A percentile compares a stretch with the other conserved stretches of the same genome.
Conservation (phyloP, 1,140 invertebrate species). For the Dinothrombium tinctorium region DNA sequence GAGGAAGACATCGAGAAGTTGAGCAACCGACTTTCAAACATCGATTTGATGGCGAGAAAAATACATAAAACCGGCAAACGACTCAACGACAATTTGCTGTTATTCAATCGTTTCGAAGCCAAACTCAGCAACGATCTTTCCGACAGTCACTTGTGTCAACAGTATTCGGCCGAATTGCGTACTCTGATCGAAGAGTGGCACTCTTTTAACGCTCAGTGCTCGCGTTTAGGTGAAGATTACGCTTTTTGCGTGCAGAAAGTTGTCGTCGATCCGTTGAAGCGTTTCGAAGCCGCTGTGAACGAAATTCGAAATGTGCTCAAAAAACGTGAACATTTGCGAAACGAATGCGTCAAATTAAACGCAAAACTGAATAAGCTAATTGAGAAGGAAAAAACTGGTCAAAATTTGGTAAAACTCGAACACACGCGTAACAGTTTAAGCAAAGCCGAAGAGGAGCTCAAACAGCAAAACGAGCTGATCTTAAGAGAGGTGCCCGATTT, state of each 20-base stretch:
- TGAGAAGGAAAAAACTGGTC: constrained; percentile 7
- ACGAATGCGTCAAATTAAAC: constrained; percentile 2
- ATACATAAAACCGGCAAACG: not conserved
- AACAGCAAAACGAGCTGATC: not conserved
- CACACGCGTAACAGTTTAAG: not conserved
- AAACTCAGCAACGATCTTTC: not conserved
- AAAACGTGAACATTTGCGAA: constrained; percentile 4
- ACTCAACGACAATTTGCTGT: not conserved
- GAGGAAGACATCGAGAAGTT: not conserved
- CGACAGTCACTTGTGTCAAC: constrained; percentile 1
- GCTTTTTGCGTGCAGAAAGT: not conserved
- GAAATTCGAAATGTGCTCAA: constrained; percentile 8
- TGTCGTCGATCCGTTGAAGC: constrained; percentile 8
- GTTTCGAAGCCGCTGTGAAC: constrained; percentile 1
- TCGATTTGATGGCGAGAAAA: not conserved
- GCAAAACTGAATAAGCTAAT: constrained; percentile 1
- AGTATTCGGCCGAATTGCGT: not conserved
- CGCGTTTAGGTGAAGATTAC: constrained; percentile 5
- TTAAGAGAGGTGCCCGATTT: constrained; percentile 5
- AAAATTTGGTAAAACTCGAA: constrained; percentile 6
- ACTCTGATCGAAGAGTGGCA: constrained; percentile 8
- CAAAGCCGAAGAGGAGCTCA: constrained; percentile 1
- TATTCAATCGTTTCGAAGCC: not conserved
- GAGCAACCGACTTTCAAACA: not conserved
- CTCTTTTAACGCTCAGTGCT: not conserved